Evolutionary conservation across 2,797 vertebrate genomes (phyloP).

Genomic region (Brotula barbata): DNA sequence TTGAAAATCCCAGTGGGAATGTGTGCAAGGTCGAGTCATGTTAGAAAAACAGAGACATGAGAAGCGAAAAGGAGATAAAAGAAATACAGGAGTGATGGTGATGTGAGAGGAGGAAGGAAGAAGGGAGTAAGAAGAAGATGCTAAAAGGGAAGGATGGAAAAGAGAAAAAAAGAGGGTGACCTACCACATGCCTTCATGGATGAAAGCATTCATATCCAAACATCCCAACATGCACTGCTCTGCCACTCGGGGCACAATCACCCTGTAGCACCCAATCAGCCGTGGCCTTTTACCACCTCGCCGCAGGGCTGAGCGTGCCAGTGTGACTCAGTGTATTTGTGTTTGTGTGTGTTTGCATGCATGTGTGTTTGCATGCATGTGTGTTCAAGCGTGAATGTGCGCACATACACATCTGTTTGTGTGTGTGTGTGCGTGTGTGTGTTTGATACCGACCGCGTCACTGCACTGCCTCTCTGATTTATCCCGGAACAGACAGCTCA

Average conservation of each 20-base stretch:
- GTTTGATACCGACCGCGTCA: constrained; percentile 58
- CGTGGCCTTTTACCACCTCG: constrained; percentile 75
- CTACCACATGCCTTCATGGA: constrained; percentile 71
- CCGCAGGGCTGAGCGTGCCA: constrained; percentile 59
- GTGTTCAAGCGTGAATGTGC: constrained; percentile 44
- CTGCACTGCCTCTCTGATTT: constrained; percentile 72
- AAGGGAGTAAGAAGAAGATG: constrained; percentile 20
- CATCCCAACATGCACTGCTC: constrained; percentile 74
- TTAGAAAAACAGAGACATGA: constrained; percentile 13
- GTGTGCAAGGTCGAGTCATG: constrained; percentile 8
- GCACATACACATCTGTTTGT: constrained; percentile 55
- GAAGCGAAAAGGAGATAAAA: constrained; percentile 9
- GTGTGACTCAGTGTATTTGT: constrained; percentile 54
- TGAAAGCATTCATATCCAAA: constrained; percentile 75
- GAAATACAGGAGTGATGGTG: neutral
- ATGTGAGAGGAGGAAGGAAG: constrained; percentile 10
- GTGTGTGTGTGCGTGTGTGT: constrained; percentile 41
- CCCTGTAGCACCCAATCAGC: constrained; percentile 76
- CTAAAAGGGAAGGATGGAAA: constrained; percentile 33
- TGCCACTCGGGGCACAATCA: constrained; percentile 66
- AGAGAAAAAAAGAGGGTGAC: constrained; percentile 55
- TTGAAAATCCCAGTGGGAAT: constrained; percentile 32
- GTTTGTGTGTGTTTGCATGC: constrained; percentile 62
- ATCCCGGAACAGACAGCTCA: constrained; percentile 75
- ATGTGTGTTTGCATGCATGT: constrained; percentile 63